Evolutionary conservation across 2,797 vertebrate genomes (phyloP), one percentile per base, ranked within the genome.

Genomic region (Halcyon leucocephala): DNA sequence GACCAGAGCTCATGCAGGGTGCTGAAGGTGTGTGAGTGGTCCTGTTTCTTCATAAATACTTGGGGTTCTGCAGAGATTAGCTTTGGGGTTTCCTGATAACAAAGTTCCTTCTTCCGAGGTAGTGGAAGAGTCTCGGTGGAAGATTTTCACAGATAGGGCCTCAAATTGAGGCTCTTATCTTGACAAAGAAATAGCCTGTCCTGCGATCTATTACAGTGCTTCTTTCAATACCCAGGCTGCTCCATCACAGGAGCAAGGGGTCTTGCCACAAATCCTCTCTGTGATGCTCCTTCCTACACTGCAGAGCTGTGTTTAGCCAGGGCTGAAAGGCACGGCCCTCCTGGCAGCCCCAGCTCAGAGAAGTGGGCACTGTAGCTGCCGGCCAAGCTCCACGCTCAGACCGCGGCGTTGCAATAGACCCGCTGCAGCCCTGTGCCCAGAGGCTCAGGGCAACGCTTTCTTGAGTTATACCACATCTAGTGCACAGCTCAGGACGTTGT

Each of bases 301-400:
- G 16, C 13, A 22, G 25, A 55, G 58, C 15, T 20, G 20, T 57
- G 18, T 82, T 72, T 60, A 57, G 25, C 22, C 39, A 44, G 48
- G 33, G 12, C 41, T 71, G 51, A 26, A 41, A 44, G 14, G 7
- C 7, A 15, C 24, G 33, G 24, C 6, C 8, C 12, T 31, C 6
- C 12, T 14, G 19, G 37, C 24, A 69, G 72, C 14, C 42, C 1
- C 21, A 52, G 42, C 51, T 61, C 12, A 5, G 72, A 71, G 57
- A 10, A 52, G n/a, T 0, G 0, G 26, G 46, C 33, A 21, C 25
- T 35, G 29, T 12, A 22, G 37, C 51, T 52, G 6, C 1, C 2
- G 57, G 48, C 57, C 54, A 35, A 60, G 35, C 52, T 67, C 55
- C 10, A 35, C 11, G 4, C n/a, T 42, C 21, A 7, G 14, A 18